Conservation (phyloP, 1,140 invertebrate genomes). For the Ephestia elutella region DNA sequence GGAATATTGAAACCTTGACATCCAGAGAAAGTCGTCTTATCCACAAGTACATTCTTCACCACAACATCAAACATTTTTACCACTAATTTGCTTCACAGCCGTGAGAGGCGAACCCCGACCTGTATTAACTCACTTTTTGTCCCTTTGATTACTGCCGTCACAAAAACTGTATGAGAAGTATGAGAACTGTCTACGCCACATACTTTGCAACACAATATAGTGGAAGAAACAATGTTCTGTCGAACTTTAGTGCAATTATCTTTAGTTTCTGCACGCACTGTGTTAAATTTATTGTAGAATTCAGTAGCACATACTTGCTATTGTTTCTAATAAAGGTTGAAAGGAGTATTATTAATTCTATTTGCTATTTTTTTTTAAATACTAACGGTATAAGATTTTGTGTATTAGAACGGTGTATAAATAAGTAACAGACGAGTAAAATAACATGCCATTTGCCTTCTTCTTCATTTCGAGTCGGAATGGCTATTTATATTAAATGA, state of each 20-base stretch:
- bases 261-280: neutral
- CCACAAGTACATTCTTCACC: neutral
- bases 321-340: no score
- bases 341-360: no score
- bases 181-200: constrained; percentile 38
- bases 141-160: constrained; percentile 7
- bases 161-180: constrained; percentile 43
- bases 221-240: constrained; percentile 19
- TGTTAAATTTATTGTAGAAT: neutral
- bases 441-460: no score
- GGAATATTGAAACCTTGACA: no score
- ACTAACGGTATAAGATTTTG: no score
- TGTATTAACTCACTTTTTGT: constrained; percentile 10
- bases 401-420: no score
- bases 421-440: no score
- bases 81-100: neutral
- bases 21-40: no score
- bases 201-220: constrained; percentile 43
- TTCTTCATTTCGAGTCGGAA: no score
- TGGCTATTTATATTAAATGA: no score
- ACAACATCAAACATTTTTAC: neutral
- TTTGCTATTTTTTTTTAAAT: no score
- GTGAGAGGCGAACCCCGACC: neutral
- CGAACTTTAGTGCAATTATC: neutral
- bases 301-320: neutral